phyloP scores from a whole-genome alignment of 2,797 vertebrate species.

The Garrulus glandarius region DNA sequence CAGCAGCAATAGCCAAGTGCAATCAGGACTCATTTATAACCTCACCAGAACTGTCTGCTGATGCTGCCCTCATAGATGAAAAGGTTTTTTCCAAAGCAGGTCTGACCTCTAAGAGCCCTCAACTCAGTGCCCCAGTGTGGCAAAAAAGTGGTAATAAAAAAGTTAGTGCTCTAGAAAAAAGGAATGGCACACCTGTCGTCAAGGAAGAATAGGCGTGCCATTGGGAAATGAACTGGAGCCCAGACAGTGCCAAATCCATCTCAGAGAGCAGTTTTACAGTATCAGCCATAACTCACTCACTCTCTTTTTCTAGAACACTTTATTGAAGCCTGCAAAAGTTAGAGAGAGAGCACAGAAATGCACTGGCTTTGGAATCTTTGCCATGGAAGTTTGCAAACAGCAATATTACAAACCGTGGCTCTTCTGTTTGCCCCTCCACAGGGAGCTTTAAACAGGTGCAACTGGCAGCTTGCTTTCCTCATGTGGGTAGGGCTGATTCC shows the following conservation, averaged over 20 bases:
- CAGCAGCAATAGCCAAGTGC: neutral
- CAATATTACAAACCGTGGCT: neutral
- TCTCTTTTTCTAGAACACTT: slow-evolving; percentile 27
- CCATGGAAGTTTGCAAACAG: neutral
- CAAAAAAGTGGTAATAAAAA: neutral
- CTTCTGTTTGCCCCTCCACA: neutral
- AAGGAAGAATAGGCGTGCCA: neutral
- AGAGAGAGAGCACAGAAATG: neutral
- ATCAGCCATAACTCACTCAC: slow-evolving; percentile 31
- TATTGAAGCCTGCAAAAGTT: slow-evolving; percentile 8
- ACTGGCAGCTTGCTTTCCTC: neutral
- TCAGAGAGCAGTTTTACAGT: neutral
- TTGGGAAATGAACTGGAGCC: slow-evolving; percentile 36
- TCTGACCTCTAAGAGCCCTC: neutral
- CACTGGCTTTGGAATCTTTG: neutral
- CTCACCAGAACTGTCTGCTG: neutral
- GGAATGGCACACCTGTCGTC: neutral
- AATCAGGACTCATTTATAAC: neutral
- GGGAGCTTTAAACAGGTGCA: neutral
- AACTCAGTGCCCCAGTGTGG: neutral
- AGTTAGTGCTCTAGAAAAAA: slow-evolving; percentile 12
- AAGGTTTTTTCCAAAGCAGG: neutral
- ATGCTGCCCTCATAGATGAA: neutral
- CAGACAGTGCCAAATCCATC: slow-evolving; percentile 37
- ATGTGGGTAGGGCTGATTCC: neutral